phyloP scores from a whole-genome alignment of 2,113 vertebrate genomes.

The Vulpes vulpes region DNA sequence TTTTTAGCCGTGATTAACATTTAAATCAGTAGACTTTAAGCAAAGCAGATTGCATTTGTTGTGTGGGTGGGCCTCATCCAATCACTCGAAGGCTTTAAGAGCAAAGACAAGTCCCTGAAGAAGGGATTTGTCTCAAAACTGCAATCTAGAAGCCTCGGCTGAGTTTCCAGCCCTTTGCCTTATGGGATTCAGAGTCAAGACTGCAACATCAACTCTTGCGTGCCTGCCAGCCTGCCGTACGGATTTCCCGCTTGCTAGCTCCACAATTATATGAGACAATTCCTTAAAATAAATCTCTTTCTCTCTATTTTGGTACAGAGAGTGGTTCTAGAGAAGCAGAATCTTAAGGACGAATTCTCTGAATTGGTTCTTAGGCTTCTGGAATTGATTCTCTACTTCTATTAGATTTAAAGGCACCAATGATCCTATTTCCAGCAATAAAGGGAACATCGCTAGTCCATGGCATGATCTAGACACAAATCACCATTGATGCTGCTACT shows the following conservation, averaged over 20 bases:
- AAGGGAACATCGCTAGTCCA: not conserved
- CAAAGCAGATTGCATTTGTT: not conserved
- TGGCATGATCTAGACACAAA: not conserved
- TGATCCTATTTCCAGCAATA: not conserved
- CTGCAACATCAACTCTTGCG: not conserved
- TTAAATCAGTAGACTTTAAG: not conserved
- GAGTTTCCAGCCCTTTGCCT: not conserved
- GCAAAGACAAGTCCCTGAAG: not conserved
- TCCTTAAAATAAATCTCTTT: not conserved
- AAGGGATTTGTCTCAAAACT: not conserved
- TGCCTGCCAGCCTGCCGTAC: not conserved
- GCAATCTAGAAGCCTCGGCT: not conserved
- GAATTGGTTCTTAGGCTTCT: not conserved
- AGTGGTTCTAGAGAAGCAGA: not conserved
- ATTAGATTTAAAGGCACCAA: not conserved
- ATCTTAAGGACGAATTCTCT: not conserved
- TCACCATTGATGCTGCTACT: not conserved
- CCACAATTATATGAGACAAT: not conserved
- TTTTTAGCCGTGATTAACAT: not conserved
- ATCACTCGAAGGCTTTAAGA: not conserved
- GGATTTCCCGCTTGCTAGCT: not conserved
- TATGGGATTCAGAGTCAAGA: not conserved
- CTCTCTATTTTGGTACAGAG: not conserved
- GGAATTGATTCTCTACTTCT: not conserved
- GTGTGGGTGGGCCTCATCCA: not conserved